Percentiles rank a stretch among this genome's conserved stretches.
phyloP scores from a whole-genome alignment of 2,797 vertebrate genomes.

The Macropodus opercularis region DNA sequence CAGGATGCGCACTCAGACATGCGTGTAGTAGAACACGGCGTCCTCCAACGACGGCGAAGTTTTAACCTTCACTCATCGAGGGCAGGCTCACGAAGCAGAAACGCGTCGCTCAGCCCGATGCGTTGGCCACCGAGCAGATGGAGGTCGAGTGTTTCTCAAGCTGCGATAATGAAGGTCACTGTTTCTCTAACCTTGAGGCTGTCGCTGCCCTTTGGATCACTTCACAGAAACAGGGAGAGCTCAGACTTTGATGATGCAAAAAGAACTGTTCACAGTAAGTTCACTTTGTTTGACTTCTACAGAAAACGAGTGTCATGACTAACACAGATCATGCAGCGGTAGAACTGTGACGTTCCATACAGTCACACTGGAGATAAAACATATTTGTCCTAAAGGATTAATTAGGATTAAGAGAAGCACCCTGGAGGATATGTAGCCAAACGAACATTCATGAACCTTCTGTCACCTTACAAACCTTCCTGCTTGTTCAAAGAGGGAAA shows the following conservation, averaged over 20 bases:
- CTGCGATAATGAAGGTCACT: constrained; percentile 1
- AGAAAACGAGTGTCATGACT: constrained; percentile 15
- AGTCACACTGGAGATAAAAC: constrained; percentile 39
- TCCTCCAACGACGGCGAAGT: not conserved
- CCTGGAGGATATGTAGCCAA: constrained; percentile 29
- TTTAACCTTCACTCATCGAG: not conserved
- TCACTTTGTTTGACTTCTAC: too few species aligned
- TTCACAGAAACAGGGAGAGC: not conserved
- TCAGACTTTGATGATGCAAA: not conserved
- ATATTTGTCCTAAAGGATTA: constrained; percentile 63
- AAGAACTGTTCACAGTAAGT: too few species aligned
- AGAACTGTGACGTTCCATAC: constrained; percentile 3
- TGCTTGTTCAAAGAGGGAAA: not conserved
- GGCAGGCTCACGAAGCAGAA: not conserved
- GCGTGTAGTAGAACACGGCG: constrained; percentile 1
- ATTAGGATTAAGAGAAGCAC: constrained; percentile 57
- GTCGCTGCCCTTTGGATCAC: not conserved
- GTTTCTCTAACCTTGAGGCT: constrained; percentile 2
- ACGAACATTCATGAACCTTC: constrained; percentile 31
- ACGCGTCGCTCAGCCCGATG: not conserved
- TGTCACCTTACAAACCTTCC: constrained; percentile 3
- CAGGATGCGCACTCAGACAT: not conserved
- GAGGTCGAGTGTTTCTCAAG: not conserved
- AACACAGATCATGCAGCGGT: constrained; percentile 21
- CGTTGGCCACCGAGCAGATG: not conserved